Evolutionary conservation across 2,113 vertebrate species (phyloP).

Genomic region (Laterallus jamaicensis): DNA sequence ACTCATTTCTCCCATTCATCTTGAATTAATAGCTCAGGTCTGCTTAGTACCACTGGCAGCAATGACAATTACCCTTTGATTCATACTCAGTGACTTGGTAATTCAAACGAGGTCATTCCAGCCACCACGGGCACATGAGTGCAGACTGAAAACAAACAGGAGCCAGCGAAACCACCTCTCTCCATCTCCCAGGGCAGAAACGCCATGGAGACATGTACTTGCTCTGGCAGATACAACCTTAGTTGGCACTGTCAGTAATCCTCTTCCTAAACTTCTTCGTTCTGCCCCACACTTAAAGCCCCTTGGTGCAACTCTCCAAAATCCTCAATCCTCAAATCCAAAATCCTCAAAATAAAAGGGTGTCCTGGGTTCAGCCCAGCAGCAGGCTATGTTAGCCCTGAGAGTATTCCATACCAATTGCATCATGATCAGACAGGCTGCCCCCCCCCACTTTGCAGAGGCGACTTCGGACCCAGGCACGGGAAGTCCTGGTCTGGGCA

Average conservation of each 20-base stretch:
- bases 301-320: background rate
- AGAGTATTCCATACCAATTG: too few species aligned
- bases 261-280: background rate
- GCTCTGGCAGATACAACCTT: background rate
- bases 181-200: slow-evolving; percentile 2
- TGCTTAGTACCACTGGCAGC: slow-evolving; percentile 49
- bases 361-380: too few species aligned
- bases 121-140: background rate
- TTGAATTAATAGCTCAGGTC: slow-evolving; percentile 52
- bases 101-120: slow-evolving; percentile 52
- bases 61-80: slow-evolving; percentile 48
- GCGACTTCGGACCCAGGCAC: too few species aligned
- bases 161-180: background rate
- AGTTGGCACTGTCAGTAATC: background rate
- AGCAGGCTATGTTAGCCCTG: too few species aligned
- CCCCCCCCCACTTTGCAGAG: too few species aligned
- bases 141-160: slow-evolving; percentile 42
- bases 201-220: background rate
- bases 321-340: background rate
- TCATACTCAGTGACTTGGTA: slow-evolving; percentile 12
- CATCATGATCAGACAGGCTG: too few species aligned
- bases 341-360: background rate
- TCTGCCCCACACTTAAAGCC: background rate
- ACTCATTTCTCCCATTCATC: slow-evolving; percentile 50
- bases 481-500: too few species aligned